Evolutionary conservation across 2,888 invertebrate genomes (phyloP), one percentile per base, ranked within the genome.

Genomic region (Acholoe squamosa): DNA sequence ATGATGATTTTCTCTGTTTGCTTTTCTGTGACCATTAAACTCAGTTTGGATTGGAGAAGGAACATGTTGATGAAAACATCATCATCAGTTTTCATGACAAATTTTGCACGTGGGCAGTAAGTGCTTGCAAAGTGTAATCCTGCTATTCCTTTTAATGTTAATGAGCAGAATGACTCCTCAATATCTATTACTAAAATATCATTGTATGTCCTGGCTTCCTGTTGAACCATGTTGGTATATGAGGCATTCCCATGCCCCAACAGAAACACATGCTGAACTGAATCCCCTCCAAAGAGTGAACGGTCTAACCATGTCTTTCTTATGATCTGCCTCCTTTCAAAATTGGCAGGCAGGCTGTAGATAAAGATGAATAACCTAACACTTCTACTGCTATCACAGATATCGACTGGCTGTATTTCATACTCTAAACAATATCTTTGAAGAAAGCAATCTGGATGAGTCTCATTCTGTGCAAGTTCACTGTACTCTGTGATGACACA

Each of bases 41-140:
- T 71, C 25, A 71, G 28, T 5, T 28, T 71, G 28, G 7, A 28
- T 71, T 28, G 71, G 25, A 71, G 71, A 25, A 71, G 71, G 16
- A 43, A 43, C 43, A 43, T 43, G 43, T 43, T 43, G 43, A 43
- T 43, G 43, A 43, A 43, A 43, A 43, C 10, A 43, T 43, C 43
- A 43, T 43, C 43, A 43, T 43, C 43, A 43, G 43, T 43, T 10
- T 43, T 43, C 43, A 43, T 43, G 3, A 43, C 43, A 43, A 43
- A 43, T 43, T 43, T 43, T 3, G 43, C 43, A 43, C 28, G 3
- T 71, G 71, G 71, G 25, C 71, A 71, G 28, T 7, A 71, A 14
- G 71, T 7, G 28, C 28, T 71, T 71, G 71, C 71, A 71, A 71
- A 71, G 28, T 71, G 71, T 28, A 71, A 16, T 71, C 71, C 43